phyloP scores from a whole-genome alignment of 1,140 invertebrate genomes.

The Cyphomyrmex costatus region DNA sequence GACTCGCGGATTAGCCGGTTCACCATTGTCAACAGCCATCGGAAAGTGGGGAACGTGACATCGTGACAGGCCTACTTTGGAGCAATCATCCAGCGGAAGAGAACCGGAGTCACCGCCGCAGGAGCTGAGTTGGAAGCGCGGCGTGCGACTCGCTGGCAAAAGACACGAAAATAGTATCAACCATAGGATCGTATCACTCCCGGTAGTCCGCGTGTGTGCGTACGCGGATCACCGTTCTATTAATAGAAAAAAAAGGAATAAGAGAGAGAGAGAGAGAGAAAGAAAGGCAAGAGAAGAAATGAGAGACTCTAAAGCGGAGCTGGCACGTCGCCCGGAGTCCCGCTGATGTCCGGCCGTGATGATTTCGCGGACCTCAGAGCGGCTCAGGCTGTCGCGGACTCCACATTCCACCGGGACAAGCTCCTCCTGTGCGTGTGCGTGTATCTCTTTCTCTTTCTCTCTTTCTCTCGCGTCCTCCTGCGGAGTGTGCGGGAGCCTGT shows the following conservation, averaged over 20 bases:
- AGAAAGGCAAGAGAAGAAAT: background rate
- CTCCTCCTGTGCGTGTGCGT: conserved; percentile 78
- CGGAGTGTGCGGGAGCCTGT: background rate
- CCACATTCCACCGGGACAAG: conserved; percentile 87
- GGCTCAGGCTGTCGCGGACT: conserved; percentile 87
- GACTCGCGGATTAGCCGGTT: background rate
- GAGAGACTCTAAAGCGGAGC: conserved; percentile 4
- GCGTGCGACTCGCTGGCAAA: conserved; percentile 22
- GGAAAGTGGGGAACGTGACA: conserved; percentile 19
- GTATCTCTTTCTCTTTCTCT: conserved; percentile 23
- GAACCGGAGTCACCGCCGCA: background rate
- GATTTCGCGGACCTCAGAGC: conserved; percentile 84
- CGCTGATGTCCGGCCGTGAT: conserved; percentile 61
- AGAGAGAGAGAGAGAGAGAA: conserved; percentile 40
- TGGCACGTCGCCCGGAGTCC: conserved; percentile 60
- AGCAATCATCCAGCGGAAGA: conserved; percentile 34
- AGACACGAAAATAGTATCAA: conserved; percentile 81
- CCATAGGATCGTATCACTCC: conserved; percentile 80
- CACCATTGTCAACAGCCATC: conserved; percentile 15
- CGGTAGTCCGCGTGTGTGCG: conserved; percentile 59
- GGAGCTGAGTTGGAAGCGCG: conserved; percentile 40
- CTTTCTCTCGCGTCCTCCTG: background rate
- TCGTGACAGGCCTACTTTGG: conserved; percentile 54
- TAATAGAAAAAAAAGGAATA: conserved; percentile 76
- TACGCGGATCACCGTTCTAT: conserved; percentile 75